Percentiles rank a stretch among this genome's conserved stretches.
These are phyloP conservation scores for Sebastolobus altivelis DNA, from an alignment of 2,797 vertebrate genomes.

Conservation along the genomic window DNA sequence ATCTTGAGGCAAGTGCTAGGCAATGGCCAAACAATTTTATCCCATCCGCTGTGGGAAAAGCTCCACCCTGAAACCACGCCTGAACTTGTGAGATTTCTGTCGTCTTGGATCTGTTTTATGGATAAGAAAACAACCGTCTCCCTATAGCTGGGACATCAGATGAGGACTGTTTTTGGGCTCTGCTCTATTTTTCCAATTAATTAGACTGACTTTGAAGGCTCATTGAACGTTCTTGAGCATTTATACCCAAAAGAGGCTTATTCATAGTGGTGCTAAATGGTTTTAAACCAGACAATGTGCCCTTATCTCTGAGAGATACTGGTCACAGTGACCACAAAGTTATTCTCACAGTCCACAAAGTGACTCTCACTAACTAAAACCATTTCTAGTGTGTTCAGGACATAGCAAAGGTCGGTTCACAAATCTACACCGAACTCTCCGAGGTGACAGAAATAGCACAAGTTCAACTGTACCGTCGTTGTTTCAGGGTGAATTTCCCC, in stretches of 20 bases:
- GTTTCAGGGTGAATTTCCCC: slow-evolving; percentile 63
- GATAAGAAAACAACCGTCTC: slow-evolving; percentile 44
- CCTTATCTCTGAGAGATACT: slow-evolving; percentile 76
- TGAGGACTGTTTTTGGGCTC: slow-evolving; percentile 35
- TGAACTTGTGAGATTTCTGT: slow-evolving; percentile 62
- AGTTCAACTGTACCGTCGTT: slow-evolving; percentile 34
- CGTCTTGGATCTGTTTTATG: slow-evolving; percentile 46
- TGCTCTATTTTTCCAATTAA: slow-evolving; percentile 48
- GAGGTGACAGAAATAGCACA: slow-evolving; percentile 66
- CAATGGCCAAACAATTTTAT: slow-evolving; percentile 78
- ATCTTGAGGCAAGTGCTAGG: slow-evolving; percentile 86
- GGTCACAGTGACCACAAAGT: slow-evolving; percentile 69
- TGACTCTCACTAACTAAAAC: slow-evolving; percentile 41
- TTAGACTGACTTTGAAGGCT: slow-evolving; percentile 61
- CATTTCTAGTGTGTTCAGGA: slow-evolving; percentile 31
- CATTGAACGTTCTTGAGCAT: slow-evolving; percentile 61
- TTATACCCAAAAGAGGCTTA: slow-evolving; percentile 57
- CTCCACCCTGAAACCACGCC: slow-evolving; percentile 53
- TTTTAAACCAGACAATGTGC: slow-evolving; percentile 68
- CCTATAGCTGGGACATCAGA: slow-evolving; percentile 38
- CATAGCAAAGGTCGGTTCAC: slow-evolving; percentile 37
- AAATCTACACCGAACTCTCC: slow-evolving; percentile 25
- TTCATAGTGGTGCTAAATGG: slow-evolving; percentile 73
- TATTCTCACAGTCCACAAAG: slow-evolving; percentile 51
- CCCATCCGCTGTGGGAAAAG: slow-evolving; percentile 49